phyloP scores from a whole-genome alignment of 2,113 vertebrate genomes.

The Phocoena sinus region DNA sequence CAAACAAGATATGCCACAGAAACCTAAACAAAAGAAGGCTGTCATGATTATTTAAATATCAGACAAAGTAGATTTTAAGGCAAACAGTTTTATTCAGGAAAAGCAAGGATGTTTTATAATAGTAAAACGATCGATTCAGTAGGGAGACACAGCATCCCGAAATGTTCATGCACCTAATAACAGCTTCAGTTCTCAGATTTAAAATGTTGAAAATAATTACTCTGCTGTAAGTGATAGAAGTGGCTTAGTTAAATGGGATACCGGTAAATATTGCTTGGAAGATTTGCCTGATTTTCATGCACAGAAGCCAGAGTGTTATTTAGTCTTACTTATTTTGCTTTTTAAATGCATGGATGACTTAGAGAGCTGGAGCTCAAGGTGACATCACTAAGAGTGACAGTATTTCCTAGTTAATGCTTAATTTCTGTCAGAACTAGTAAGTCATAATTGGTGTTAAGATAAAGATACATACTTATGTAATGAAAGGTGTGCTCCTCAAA shows the following conservation, averaged over 20 bases:
- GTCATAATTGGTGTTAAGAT: neutral
- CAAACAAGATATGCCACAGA: neutral
- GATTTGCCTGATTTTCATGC: neutral
- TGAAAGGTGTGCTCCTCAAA: neutral
- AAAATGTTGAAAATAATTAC: neutral
- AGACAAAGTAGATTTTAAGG: neutral
- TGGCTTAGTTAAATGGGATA: neutral
- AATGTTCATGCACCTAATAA: neutral
- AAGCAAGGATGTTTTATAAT: neutral
- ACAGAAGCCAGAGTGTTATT: neutral
- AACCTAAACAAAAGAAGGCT: neutral
- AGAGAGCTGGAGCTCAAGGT: neutral
- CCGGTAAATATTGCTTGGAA: neutral
- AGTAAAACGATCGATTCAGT: neutral
- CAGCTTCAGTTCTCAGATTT: neutral
- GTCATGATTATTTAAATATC: neutral
- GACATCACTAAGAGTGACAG: neutral
- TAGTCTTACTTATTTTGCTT: neutral
- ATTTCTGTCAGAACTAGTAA: conserved; percentile 1
- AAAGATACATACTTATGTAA: neutral
- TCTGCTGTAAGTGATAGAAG: neutral
- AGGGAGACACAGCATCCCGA: neutral
- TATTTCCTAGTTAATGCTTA: neutral
- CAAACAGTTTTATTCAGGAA: neutral
- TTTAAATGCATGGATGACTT: neutral